Evolutionary conservation across 2,888 invertebrate species (phyloP).

Genomic region (Leistus spinibarbis): DNA sequence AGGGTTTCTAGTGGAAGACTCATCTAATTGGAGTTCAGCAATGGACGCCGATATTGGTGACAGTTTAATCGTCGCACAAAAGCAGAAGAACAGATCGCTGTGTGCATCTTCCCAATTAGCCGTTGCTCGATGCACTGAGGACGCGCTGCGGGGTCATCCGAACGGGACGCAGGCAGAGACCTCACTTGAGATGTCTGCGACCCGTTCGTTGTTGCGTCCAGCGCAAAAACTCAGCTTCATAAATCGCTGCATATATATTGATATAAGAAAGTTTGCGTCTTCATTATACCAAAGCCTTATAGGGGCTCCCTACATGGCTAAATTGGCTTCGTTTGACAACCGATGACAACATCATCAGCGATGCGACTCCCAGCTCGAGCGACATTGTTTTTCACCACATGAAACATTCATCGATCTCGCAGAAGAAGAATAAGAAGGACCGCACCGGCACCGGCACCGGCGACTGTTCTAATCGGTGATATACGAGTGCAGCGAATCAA

Average conservation of each 20-base stretch:
- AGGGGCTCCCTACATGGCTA: constrained; percentile 51
- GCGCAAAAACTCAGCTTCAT: constrained; percentile 54
- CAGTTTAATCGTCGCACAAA: constrained; percentile 28
- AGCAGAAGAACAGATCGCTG: constrained; percentile 26
- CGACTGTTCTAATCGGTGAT: background rate
- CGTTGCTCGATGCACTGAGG: constrained; percentile 13
- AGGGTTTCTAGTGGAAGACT: background rate
- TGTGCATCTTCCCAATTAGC: constrained; percentile 36
- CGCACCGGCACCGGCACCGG: constrained; percentile 45
- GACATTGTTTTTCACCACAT: constrained; percentile 54
- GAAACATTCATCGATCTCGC: constrained; percentile 53
- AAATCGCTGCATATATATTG: constrained; percentile 54
- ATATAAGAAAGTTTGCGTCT: constrained; percentile 56
- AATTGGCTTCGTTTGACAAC: constrained; percentile 56
- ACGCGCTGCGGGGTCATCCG: constrained; percentile 14
- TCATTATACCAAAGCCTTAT: constrained; percentile 58
- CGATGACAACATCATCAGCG: constrained; percentile 58
- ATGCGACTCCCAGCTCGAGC: constrained; percentile 50
- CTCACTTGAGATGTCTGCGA: background rate
- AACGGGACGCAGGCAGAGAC: constrained; percentile 2
- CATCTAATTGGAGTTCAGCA: constrained; percentile 19
- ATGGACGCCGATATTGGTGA: constrained; percentile 20
- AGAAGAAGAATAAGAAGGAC: too few relatives aligned
- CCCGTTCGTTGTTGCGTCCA: constrained; percentile 18
- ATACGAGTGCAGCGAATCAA: background rate